Evolutionary conservation across 2,113 vertebrate genomes (phyloP), one percentile per base, ranked within the genome.

Genomic region (Trematomus loennbergii): DNA sequence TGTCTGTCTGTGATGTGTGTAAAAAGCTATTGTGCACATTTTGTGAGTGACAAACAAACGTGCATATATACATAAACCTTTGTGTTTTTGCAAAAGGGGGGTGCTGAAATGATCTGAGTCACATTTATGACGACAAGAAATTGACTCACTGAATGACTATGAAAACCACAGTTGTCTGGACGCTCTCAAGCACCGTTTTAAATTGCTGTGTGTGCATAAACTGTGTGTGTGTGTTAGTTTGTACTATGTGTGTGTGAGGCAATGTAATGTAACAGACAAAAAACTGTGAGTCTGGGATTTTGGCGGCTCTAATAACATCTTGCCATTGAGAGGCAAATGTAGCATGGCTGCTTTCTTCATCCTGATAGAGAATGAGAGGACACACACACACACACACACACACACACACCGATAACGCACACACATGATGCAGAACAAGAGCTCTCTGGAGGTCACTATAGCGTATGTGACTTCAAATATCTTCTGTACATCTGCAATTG

Each of bases 241-340:
- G 61, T 57, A 25, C 22, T 58, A 40, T 18, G 33, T 66, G 33
- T 54, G 33, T 54, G 33, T 72, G 15, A 46, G 36, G 69, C 79
- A 58, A 78, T 36, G 52, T 43, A 52, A 50, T 61, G 58, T 68
- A 64, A 73, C 43, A 73, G 75, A 50, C 75, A 79, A 83, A 76
- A 85, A 78, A 77, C 79, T 70, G 68, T 48, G 74, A 79, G 58
- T 72, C 79, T 82, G 58, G 68, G 75, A 83, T 86, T 92, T 85
- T 59, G 78, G 84, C 70, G 87, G 78, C 84, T 90, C 86, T 88
- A 86, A 93, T 87, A 91, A 90, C 90, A 93, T 89, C 88, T 91
- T 91, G 91, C 87, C 83, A 90, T 90, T 88, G 87, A 88, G 87
- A 84, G 85, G 62, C 82, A 93, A 94, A 94, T 93, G 91, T 92